phyloP scores from a whole-genome alignment of 2,797 vertebrate species.

The Chrysolophus pictus region DNA sequence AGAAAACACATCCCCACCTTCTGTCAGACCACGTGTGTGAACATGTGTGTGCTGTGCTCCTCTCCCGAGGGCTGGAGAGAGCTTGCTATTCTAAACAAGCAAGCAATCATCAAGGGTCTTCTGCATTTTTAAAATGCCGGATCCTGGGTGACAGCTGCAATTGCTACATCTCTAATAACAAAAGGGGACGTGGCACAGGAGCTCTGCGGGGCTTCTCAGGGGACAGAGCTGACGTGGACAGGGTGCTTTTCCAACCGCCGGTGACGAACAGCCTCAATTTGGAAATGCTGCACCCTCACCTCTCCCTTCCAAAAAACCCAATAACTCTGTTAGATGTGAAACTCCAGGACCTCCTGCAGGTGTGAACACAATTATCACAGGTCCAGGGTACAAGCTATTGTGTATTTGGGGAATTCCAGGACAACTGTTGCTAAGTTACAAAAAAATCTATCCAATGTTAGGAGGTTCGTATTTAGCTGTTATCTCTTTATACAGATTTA shows the following conservation, averaged over 20 bases:
- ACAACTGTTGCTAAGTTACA: conserved; percentile 63
- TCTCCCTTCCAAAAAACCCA: neutral
- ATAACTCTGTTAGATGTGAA: conserved; percentile 8
- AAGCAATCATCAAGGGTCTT: neutral
- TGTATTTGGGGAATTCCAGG: conserved; percentile 69
- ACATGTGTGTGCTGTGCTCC: neutral
- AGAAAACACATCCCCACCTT: conserved; percentile 33
- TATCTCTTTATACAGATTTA: conserved; percentile 56
- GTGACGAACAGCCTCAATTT: neutral
- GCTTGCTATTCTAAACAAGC: neutral
- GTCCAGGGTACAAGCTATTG: conserved; percentile 52
- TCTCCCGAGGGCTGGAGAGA: neutral
- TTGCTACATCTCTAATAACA: neutral
- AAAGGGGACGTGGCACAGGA: neutral
- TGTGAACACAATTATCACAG: conserved; percentile 55
- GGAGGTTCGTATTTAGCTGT: conserved; percentile 27
- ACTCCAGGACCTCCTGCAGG: conserved; percentile 35
- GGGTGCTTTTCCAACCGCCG: rapidly evolving
- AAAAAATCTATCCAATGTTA: conserved; percentile 40
- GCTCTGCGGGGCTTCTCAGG: neutral
- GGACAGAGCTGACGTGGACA: neutral
- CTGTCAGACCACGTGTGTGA: conserved; percentile 41
- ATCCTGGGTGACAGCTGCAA: neutral
- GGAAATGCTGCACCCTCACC: neutral
- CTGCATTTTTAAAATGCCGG: neutral